Conservation (phyloP, 2,888 invertebrate species). For the Baronia brevicornis region DNA sequence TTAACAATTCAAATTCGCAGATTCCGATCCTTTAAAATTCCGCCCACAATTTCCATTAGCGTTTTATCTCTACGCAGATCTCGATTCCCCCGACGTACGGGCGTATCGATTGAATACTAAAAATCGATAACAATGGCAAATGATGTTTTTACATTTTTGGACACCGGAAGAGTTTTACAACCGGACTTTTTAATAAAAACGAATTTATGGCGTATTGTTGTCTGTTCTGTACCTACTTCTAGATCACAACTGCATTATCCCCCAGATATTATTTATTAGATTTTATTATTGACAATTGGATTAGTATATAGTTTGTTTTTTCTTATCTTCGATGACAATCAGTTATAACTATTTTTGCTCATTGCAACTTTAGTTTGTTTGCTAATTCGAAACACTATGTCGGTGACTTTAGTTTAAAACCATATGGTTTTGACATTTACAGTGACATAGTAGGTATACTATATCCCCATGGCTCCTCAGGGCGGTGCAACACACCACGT, state of each 20-base stretch:
- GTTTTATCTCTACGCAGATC: conserved; percentile 27
- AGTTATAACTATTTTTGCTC: too few relatives aligned
- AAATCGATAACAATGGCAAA: conserved; percentile 26
- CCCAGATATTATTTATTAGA: too few relatives aligned
- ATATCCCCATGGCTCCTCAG: too few relatives aligned
- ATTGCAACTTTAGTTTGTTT: too few relatives aligned
- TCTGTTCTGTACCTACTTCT: conserved; percentile 8
- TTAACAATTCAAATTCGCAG: conserved; percentile 20
- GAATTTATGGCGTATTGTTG: conserved; percentile 24
- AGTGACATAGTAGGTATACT: too few relatives aligned
- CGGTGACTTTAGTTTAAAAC: too few relatives aligned
- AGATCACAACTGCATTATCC: conserved; percentile 2
- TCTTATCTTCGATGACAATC: too few relatives aligned
- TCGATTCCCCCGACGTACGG: conserved; percentile 27
- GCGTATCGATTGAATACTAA: conserved; percentile 31
- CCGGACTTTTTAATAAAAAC: conserved; percentile 20
- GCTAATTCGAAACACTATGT: too few relatives aligned
- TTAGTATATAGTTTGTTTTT: too few relatives aligned
- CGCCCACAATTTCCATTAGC: conserved; percentile 23
- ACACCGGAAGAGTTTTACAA: conserved; percentile 29
- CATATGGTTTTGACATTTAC: too few relatives aligned
- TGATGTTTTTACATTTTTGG: conserved; percentile 24
- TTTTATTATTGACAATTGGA: too few relatives aligned
- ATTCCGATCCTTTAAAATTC: conserved; percentile 23
- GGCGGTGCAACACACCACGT: background rate